Evolutionary conservation across 2,888 invertebrate species (phyloP), one percentile per base, ranked within the genome.

Genomic region (Lepas anatifera): DNA sequence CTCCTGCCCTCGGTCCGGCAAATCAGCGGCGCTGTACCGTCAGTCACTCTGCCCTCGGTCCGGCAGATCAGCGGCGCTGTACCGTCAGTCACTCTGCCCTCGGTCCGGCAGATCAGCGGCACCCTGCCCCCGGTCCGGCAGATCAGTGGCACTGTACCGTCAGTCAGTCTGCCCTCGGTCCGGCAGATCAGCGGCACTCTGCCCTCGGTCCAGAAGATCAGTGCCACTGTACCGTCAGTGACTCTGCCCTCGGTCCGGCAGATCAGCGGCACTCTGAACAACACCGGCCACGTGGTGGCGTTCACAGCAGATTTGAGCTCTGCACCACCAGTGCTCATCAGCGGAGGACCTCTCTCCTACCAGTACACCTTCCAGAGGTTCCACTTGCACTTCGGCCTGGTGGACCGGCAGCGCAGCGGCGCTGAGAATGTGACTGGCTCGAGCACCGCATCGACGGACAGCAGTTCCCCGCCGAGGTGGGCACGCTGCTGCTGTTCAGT

Each of bases 321-420:
- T 35, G 83, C 86, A 70, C 88, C 88, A 78, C 88, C 88, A 78
- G 91, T 96, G 77, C 95, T 95, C 81, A 90, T 98, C 77, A 93
- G 93, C 1, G 95, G 95, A 0, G 98, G 98, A 6, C 97, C 98
- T 0, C 85, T 97, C 69, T 93, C 94, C 72, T 96, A 96, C 82
- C 89, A 90, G 78, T 97, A 96, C 82, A 90, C 92, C 81, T 92
- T 96, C 79, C 90, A 93, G 79, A 93, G 95, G 82, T 90, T 96
- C 76, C 93, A 95, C 81, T 87, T 95, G 78, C 95, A 95, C 81
- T 95, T 94, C 78, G 95, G 95, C 13, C 11, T 16, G 18, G 32
- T 58, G 4, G 13, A 11, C 7, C 27, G 32, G 27, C 32, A 18
- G 29, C 50, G 50, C 13, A 13, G 29, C 52, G 13, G 29, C 25